Conservation (phyloP, 2,113 vertebrate genomes). For the Pteruthius melanotis region DNA sequence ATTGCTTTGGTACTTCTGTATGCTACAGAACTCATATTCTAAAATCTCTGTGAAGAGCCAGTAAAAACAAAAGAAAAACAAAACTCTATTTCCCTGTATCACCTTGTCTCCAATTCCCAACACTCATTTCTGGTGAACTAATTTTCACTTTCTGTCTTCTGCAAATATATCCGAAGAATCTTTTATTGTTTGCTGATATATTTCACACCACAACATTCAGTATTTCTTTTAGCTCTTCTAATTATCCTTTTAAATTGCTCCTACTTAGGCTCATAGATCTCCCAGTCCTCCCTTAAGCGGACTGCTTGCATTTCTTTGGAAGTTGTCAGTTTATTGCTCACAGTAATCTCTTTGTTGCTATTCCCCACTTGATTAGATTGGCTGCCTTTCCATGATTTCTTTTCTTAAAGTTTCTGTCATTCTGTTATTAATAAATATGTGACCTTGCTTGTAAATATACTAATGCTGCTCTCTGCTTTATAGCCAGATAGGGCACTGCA, state of each 20-base stretch:
- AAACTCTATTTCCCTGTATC: neutral
- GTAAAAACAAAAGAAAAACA: neutral
- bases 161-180: slow-evolving; percentile 47
- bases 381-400: slow-evolving; percentile 14
- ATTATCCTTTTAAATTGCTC: slow-evolving; percentile 30
- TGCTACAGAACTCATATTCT: neutral
- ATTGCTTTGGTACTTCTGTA: neutral
- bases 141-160: slow-evolving; percentile 40
- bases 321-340: slow-evolving; percentile 18
- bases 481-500: neutral
- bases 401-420: slow-evolving; percentile 1
- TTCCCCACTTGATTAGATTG: slow-evolving; percentile 7
- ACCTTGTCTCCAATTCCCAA: slow-evolving; percentile 6
- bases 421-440: neutral
- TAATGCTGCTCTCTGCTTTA: neutral
- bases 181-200: slow-evolving; percentile 41
- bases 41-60: neutral
- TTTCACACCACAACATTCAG: neutral
- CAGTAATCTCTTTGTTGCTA: slow-evolving; percentile 20
- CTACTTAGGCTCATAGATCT: slow-evolving; percentile 24
- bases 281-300: slow-evolving; percentile 2
- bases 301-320: neutral
- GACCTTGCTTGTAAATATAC: neutral
- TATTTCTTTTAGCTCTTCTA: slow-evolving; percentile 18
- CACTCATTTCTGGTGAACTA: slow-evolving; percentile 19